Percentiles rank a stretch among this genome's conserved stretches.
Evolutionary conservation across 2,113 vertebrate genomes (phyloP).

Genomic region (Xerus inauris): DNA sequence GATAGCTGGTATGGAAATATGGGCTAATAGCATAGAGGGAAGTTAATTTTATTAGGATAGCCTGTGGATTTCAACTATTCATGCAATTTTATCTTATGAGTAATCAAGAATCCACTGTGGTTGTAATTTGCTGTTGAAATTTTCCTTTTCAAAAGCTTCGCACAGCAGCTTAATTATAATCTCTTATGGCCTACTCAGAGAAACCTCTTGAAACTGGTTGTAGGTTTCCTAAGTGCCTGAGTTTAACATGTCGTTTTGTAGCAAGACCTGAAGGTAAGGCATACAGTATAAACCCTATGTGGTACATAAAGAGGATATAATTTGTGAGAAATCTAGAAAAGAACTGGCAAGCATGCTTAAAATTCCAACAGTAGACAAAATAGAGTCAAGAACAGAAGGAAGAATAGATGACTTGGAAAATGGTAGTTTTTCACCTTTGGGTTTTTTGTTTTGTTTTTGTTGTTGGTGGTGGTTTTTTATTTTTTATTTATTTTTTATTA

Average conservation of each 20-base stretch:
- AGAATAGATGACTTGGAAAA: neutral
- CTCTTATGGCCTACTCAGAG: slow-evolving; percentile 38
- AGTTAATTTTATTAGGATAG: slow-evolving; percentile 64
- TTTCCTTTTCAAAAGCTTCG: slow-evolving; percentile 63
- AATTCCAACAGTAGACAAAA: neutral
- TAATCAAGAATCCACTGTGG: slow-evolving; percentile 58
- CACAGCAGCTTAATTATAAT: slow-evolving; percentile 62
- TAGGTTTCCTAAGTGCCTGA: slow-evolving; percentile 16
- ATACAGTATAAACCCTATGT: neutral
- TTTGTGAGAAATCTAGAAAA: slow-evolving; percentile 23
- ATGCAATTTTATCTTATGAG: slow-evolving; percentile 47
- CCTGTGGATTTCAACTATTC: slow-evolving; percentile 67
- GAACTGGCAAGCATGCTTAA: neutral
- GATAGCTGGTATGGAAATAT: slow-evolving; percentile 11
- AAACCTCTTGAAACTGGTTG: slow-evolving; percentile 41
- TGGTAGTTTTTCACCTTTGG: neutral
- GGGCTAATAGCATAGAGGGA: neutral
- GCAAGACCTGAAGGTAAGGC: neutral
- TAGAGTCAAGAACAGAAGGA: neutral
- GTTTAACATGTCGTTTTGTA: neutral
- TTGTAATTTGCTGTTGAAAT: slow-evolving; percentile 67
- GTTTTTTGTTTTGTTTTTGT: too few species aligned
- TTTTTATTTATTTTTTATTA: too few species aligned
- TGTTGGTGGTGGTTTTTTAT: too few species aligned
- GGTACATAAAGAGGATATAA: neutral